phyloP scores from a whole-genome alignment of 2,797 vertebrate genomes.

The Poecile montanus region DNA sequence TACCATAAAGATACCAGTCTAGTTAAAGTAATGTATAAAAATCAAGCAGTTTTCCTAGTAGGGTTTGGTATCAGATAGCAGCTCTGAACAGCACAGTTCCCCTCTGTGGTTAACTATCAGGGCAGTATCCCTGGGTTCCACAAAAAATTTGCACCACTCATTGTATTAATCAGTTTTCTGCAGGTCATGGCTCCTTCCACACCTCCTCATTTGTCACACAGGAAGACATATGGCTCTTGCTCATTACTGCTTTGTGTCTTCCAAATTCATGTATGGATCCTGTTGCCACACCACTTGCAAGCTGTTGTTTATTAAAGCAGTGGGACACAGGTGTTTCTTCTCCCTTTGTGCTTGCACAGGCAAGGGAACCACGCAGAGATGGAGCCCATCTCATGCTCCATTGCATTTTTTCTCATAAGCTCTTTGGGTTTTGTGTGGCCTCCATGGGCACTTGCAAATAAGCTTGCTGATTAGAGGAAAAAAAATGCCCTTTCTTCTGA shows the following conservation, averaged over 20 bases:
- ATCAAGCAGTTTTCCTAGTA: neutral
- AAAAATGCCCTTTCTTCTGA: neutral
- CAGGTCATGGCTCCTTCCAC: neutral
- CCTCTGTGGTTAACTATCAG: neutral
- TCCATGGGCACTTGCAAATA: neutral
- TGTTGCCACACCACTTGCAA: neutral
- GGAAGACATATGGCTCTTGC: constrained; percentile 28
- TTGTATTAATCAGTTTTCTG: constrained; percentile 10
- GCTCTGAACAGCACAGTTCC: neutral
- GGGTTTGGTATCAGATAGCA: neutral
- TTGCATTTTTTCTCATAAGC: neutral
- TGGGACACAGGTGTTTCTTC: constrained; percentile 24
- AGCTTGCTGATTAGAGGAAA: neutral
- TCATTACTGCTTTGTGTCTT: constrained; percentile 27
- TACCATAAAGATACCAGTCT: neutral
- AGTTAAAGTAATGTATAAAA: neutral
- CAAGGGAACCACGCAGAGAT: neutral
- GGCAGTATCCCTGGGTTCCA: neutral
- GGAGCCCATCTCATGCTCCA: neutral
- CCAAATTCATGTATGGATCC: neutral
- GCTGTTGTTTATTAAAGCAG: constrained; percentile 34
- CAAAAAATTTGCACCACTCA: neutral
- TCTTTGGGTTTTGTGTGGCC: neutral
- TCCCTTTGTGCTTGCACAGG: neutral
- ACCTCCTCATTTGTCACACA: constrained; percentile 14